Percentiles rank a stretch among this genome's conserved stretches.
phyloP scores from a whole-genome alignment of 2,113 vertebrate species.

The Barbus barbus region DNA sequence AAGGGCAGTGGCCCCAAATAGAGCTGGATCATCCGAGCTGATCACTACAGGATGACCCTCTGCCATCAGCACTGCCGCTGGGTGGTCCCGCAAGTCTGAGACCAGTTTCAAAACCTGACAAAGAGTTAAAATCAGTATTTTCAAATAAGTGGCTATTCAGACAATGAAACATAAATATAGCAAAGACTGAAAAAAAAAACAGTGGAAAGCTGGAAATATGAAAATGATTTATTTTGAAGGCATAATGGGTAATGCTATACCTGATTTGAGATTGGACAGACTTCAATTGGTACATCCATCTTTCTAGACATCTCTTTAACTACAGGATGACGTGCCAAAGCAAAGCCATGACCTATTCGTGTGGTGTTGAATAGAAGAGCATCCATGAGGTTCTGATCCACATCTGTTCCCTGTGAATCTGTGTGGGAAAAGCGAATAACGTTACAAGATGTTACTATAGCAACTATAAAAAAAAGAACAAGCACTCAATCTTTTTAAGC shows the following conservation, averaged over 20 bases:
- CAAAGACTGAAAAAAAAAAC: no score
- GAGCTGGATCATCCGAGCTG: conserved; percentile 84
- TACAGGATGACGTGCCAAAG: conserved; percentile 80
- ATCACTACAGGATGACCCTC: conserved; percentile 85
- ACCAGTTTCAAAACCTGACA: conserved; percentile 84
- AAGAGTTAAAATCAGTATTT: not conserved
- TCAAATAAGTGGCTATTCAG: not conserved
- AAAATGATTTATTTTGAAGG: no score
- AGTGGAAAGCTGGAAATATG: no score
- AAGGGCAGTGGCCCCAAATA: conserved; percentile 83
- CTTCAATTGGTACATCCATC: conserved; percentile 82
- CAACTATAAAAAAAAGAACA: not conserved
- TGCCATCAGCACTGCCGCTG: conserved; percentile 80
- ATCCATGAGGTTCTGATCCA: conserved; percentile 87
- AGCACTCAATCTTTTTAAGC: not conserved
- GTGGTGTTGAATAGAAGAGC: conserved; percentile 86
- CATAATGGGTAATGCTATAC: conserved; percentile 61
- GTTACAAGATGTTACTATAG: not conserved
- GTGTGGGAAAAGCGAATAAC: not conserved
- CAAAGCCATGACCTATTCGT: conserved; percentile 88
- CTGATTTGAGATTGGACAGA: conserved; percentile 95
- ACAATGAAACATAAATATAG: not conserved
- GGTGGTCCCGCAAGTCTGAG: conserved; percentile 84
- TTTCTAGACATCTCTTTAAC: conserved; percentile 76
- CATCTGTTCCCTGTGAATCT: conserved; percentile 82